Conservation (phyloP, 2,888 invertebrate genomes). For the Calameuta pallipes region DNA sequence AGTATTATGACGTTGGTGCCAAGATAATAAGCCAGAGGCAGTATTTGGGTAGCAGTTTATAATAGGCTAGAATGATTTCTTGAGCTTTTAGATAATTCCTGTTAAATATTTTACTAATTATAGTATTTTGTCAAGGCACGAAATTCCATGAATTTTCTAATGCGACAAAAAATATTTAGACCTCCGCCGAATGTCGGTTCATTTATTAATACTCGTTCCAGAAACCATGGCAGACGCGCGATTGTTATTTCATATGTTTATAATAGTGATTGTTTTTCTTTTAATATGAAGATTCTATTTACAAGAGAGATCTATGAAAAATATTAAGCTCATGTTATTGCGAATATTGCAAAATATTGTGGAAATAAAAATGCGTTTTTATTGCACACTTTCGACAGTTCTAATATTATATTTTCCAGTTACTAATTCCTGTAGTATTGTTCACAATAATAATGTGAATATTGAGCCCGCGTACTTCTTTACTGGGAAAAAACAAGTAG, state of each 20-base stretch:
- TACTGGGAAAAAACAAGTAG: neutral
- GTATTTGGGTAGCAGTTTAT: neutral
- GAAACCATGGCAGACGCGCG: neutral
- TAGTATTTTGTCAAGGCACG: neutral
- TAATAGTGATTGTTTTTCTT: constrained; percentile 29
- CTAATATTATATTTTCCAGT: neutral
- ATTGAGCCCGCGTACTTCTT: neutral
- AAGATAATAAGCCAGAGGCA: neutral
- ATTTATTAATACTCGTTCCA: constrained; percentile 20
- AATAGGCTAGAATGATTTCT: constrained; percentile 14
- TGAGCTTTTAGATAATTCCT: constrained; percentile 32
- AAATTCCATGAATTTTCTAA: neutral
- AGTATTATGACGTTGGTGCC: neutral
- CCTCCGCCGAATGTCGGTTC: neutral
- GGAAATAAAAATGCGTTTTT: neutral
- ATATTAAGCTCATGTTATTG: constrained; percentile 10
- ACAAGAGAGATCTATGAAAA: constrained; percentile 2
- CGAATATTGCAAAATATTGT: constrained; percentile 10
- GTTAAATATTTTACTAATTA: constrained; percentile 18
- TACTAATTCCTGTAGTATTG: neutral
- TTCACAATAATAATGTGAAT: neutral
- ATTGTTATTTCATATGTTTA: neutral
- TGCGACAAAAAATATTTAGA: neutral
- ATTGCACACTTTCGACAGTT: neutral
- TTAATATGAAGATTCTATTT: constrained; percentile 13